Percentiles rank a stretch among this genome's conserved stretches.
Evolutionary conservation across 2,888 invertebrate genomes (phyloP).

Genomic region (Eupithecia subfuscata): DNA sequence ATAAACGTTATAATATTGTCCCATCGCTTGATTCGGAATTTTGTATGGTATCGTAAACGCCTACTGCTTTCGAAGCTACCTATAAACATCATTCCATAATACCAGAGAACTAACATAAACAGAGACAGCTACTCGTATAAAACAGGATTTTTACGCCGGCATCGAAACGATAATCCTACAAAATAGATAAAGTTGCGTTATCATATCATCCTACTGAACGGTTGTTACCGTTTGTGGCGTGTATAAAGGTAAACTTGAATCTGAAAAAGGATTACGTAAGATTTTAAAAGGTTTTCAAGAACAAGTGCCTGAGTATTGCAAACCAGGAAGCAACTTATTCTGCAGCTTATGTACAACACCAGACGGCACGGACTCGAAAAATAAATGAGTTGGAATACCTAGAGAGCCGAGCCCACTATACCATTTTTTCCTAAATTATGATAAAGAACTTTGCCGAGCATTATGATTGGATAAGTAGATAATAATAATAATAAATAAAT

Average conservation of each 20-base stretch:
- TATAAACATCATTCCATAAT: conserved; percentile 24
- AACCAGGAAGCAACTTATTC: background rate
- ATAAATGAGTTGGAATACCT: too few species aligned
- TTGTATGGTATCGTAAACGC: background rate
- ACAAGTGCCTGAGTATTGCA: background rate
- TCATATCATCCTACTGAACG: background rate
- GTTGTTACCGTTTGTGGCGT: background rate
- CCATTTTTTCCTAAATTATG: too few species aligned
- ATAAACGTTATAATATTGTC: conserved; percentile 19
- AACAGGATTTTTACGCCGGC: conserved; percentile 34
- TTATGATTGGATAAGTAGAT: too few species aligned
- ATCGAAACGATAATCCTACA: conserved; percentile 32
- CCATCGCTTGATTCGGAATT: background rate
- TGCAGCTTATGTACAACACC: background rate
- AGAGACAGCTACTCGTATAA: conserved; percentile 26
- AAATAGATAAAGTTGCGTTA: conserved; percentile 35
- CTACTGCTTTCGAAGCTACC: conserved; percentile 22
- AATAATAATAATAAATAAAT: too few species aligned
- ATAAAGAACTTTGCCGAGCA: too few species aligned
- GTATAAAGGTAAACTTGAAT: background rate
- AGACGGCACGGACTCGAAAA: background rate
- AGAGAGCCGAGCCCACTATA: too few species aligned
- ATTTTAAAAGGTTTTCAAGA: background rate
- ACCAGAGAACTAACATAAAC: conserved; percentile 28
- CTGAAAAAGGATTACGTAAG: background rate